Percentiles rank a stretch among this genome's conserved stretches.
Evolutionary conservation across 2,113 vertebrate genomes (phyloP).

Genomic region (Pionites leucogaster): DNA sequence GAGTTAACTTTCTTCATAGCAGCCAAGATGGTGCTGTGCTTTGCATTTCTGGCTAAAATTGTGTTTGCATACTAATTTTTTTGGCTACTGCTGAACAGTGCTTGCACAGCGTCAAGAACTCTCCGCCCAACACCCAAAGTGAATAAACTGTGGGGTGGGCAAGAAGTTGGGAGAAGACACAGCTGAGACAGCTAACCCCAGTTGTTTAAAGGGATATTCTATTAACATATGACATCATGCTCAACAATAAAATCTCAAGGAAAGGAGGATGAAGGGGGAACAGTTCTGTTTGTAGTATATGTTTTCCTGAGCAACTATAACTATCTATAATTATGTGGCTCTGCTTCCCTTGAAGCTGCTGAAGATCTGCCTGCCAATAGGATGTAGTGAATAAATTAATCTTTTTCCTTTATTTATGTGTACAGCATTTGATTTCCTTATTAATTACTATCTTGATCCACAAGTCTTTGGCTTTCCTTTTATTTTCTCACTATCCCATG

Average conservation of each 20-base stretch:
- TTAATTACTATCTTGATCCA: background rate
- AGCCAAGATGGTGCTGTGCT: background rate
- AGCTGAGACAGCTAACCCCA: background rate
- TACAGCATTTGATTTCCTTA: background rate
- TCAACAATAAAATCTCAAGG: background rate
- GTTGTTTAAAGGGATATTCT: background rate
- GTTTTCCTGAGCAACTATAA: background rate
- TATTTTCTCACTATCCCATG: rapidly evolving
- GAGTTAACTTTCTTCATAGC: background rate
- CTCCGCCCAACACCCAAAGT: background rate
- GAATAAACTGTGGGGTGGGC: background rate
- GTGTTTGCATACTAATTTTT: background rate
- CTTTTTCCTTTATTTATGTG: background rate
- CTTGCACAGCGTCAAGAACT: background rate
- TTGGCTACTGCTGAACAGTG: background rate
- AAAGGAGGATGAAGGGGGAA: background rate
- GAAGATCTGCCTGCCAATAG: background rate
- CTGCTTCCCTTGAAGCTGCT: background rate
- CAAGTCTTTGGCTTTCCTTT: background rate
- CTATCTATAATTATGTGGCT: too few species aligned
- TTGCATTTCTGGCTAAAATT: background rate
- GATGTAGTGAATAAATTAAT: background rate
- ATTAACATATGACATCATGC: background rate
- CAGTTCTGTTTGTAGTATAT: background rate
- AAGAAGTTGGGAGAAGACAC: background rate